Conservation (phyloP, 2,888 invertebrate species). For the Leptopilina drosophilae region DNA sequence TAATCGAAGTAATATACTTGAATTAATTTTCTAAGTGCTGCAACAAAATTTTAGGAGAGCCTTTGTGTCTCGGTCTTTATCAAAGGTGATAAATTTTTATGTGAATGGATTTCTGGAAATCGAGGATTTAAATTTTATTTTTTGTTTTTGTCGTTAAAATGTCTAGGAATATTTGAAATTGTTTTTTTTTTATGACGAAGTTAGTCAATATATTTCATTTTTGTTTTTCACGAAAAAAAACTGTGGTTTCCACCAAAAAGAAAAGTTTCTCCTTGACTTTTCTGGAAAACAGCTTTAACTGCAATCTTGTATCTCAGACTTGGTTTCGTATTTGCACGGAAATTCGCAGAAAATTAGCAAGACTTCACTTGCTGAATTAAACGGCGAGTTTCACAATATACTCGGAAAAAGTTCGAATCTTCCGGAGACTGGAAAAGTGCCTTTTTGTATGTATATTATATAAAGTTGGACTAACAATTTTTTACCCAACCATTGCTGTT, state of each 20-base stretch:
- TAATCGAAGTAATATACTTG: slow-evolving; percentile 9
- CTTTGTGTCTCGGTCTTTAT: too few species aligned
- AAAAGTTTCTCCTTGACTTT: not conserved
- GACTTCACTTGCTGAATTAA: slow-evolving; percentile 35
- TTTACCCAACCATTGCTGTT: not conserved
- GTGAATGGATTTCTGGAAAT: too few species aligned
- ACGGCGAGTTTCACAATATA: slow-evolving; percentile 2
- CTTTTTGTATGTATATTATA: not conserved
- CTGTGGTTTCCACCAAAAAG: not conserved
- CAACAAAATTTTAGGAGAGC: not conserved
- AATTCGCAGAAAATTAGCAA: slow-evolving; percentile 38
- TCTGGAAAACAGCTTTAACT: too few species aligned
- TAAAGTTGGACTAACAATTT: not conserved
- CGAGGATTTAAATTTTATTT: too few species aligned
- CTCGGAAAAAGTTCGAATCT: too few species aligned
- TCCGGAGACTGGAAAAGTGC: too few species aligned
- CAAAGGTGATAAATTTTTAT: too few species aligned
- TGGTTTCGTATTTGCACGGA: slow-evolving; percentile 23
- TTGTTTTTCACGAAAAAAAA: too few species aligned
- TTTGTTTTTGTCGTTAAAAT: too few species aligned
- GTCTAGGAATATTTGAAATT: too few species aligned
- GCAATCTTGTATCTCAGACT: not conserved
- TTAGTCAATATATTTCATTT: too few species aligned
- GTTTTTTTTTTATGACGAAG: too few species aligned
- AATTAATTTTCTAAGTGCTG: not conserved